phyloP scores from a whole-genome alignment of 2,797 vertebrate species.

The Sparidentex hasta region DNA sequence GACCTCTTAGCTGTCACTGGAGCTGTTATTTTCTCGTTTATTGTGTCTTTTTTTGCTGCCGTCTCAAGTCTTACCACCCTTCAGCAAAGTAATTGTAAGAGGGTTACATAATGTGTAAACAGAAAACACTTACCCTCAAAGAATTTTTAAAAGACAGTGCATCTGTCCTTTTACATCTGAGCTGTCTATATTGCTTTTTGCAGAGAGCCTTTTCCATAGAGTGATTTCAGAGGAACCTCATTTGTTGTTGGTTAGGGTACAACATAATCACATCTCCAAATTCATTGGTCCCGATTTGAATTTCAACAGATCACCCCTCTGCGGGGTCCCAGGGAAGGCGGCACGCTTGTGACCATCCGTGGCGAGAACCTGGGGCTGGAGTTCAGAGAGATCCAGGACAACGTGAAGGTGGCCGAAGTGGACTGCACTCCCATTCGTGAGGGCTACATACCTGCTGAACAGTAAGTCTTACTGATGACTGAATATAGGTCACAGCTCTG shows the following conservation, averaged over 20 bases:
- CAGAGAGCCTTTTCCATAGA: not conserved
- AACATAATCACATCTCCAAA: not conserved
- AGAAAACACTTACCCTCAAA: not conserved
- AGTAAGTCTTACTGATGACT: slow-evolving; percentile 87
- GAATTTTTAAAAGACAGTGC: not conserved
- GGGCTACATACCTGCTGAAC: slow-evolving; percentile 97
- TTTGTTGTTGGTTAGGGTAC: too few species aligned
- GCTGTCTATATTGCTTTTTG: not conserved
- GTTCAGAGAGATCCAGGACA: slow-evolving; percentile 92
- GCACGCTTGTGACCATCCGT: slow-evolving; percentile 95
- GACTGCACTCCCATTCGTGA: slow-evolving; percentile 94
- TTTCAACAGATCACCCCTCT: slow-evolving; percentile 91
- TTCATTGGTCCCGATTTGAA: slow-evolving; percentile 1
- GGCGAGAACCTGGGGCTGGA: slow-evolving; percentile 97
- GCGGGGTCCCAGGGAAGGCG: slow-evolving; percentile 95
- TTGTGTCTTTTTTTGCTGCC: slow-evolving; percentile 25
- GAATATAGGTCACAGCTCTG: not conserved
- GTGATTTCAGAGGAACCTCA: not conserved
- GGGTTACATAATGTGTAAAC: slow-evolving; percentile 13
- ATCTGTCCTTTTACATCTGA: not conserved
- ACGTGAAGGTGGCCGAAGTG: slow-evolving; percentile 95
- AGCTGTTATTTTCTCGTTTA: slow-evolving; percentile 32
- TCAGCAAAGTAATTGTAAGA: not conserved
- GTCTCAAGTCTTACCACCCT: not conserved
- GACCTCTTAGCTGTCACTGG: slow-evolving; percentile 40